Conservation (phyloP, 2,113 vertebrate genomes). For the Tyrannus savana region DNA sequence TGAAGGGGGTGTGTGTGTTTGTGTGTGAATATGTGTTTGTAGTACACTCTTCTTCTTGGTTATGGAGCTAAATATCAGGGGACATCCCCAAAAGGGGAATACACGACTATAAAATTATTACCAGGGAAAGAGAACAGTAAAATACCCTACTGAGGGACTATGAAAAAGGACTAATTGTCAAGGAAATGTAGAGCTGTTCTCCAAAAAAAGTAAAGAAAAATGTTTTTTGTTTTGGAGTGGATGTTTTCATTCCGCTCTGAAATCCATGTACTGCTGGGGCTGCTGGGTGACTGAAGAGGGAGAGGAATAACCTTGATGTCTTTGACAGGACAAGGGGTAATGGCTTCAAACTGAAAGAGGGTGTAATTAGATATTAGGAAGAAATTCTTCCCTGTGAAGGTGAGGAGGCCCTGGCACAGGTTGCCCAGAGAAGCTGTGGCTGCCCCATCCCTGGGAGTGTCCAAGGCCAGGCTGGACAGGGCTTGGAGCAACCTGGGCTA, state of each 20-base stretch:
- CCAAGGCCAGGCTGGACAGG: not conserved
- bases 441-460: not conserved
- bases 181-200: not conserved
- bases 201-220: not conserved
- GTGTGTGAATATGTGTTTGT: no score
- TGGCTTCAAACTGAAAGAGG: not conserved
- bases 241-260: not conserved
- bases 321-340: not conserved
- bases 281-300: not conserved
- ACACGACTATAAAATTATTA: not conserved
- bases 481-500: not conserved
- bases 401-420: not conserved
- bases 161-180: not conserved
- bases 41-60: not conserved
- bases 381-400: not conserved
- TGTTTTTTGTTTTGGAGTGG: not conserved
- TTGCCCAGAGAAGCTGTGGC: not conserved
- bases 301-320: not conserved
- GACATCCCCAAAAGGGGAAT: not conserved
- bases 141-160: not conserved
- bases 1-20: not conserved
- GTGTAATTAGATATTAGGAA: not conserved
- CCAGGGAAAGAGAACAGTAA: not conserved
- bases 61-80: not conserved
- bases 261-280: not conserved